Base-by-base conservation (phyloP, 2,888 invertebrate species). In the Resseliella maxima region DNA sequence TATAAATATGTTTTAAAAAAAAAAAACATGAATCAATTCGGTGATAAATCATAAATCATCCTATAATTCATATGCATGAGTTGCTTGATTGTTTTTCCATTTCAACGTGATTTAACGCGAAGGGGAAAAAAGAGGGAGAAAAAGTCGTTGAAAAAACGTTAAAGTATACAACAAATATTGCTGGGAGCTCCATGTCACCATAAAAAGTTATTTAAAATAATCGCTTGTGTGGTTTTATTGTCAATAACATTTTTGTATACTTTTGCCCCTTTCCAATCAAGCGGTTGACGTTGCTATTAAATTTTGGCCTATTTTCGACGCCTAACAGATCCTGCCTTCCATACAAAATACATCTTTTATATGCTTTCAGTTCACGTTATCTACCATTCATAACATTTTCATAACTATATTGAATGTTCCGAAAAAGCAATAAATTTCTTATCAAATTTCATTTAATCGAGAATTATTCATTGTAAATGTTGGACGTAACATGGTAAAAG, bases 1-100 rank as follows among this genome's bases (percentile, higher is more conserved):
- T 59, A 24, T 50, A 50, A 15, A 50, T 50, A 15, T 72, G 15
- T 31, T n/a, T n/a, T n/a, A n/a, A n/a, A n/a, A n/a, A n/a, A n/a
- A n/a, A n/a, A n/a, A n/a, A 15, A 72, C 31, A 72, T 12, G 31
- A 35, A 31, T 72, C 0, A 72, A 72, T 12, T 31, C 31, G 72
- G 2, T 31, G 72, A 72, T 72, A 72, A 72, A 72, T 72, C 72
- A 72, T 72, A 72, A 72, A 72, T 72, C 72, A 72, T 72, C 35
- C 31, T n/a, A 72, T 31, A 72, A 72, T 72, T 72, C 72, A 72
- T 72, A 35, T 31, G 72, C 72, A 72, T 72, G 72, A 15, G 31
- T 59, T 59, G 59, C 24, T 59, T 59, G 59, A 72, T 72, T 72
- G 72, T 72, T 72, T 72, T 72, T 35, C 31, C 31, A 72, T 72